Conservation (phyloP, 2,113 vertebrate species). For the Pteruthius melanotis region DNA sequence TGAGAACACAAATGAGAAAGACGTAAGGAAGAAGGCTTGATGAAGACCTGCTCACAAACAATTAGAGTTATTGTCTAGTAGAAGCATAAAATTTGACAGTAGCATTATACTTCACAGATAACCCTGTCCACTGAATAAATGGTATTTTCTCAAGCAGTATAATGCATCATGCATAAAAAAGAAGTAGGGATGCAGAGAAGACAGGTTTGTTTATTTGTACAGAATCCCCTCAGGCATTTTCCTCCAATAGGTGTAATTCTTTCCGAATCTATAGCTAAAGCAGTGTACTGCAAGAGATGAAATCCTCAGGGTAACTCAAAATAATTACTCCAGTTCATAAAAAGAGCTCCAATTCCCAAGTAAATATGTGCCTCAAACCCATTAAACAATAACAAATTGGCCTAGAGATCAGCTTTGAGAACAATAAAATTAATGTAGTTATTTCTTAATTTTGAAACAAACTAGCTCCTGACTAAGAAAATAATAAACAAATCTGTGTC, state of each 20-base stretch:
- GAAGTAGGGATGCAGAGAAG: neutral
- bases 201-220: neutral
- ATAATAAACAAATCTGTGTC: neutral
- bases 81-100: neutral
- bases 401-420: neutral
- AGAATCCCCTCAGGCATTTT: neutral
- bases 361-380: neutral
- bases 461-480: neutral
- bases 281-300: neutral
- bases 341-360: neutral
- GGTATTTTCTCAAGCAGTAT: neutral
- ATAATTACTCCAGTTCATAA: neutral
- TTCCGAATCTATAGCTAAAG: neutral
- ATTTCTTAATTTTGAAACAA: neutral
- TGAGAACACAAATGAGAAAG: no score
- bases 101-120: neutral
- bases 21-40: neutral
- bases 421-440: neutral
- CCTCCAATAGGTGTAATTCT: neutral
- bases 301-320: neutral
- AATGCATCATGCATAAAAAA: neutral
- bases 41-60: neutral
- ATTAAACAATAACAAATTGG: neutral
- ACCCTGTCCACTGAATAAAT: neutral
- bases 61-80: neutral